Conservation (phyloP, 2,113 vertebrate genomes). For the Vidua macroura region DNA sequence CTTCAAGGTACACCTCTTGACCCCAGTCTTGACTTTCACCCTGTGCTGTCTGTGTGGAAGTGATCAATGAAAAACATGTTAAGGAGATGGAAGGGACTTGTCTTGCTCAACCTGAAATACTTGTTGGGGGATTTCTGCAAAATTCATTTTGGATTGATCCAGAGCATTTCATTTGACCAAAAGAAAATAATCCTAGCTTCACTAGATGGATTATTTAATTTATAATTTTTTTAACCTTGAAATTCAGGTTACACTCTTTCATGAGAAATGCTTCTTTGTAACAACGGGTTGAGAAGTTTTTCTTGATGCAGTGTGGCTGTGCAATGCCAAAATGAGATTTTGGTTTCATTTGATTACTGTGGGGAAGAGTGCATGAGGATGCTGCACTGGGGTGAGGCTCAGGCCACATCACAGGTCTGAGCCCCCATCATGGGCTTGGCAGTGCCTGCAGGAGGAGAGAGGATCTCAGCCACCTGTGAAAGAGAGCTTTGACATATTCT, state of each 20-base stretch:
- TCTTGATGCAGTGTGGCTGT: not conserved
- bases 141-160: constrained; percentile 57
- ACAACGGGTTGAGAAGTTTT: not conserved
- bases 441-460: not conserved
- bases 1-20: not conserved
- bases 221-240: constrained; percentile 32
- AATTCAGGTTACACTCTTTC: not conserved
- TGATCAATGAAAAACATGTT: constrained; percentile 51
- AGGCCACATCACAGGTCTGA: not conserved
- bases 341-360: not conserved
- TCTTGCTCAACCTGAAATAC: constrained; percentile 35
- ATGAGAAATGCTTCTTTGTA: not conserved
- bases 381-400: not conserved
- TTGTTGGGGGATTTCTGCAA: not conserved
- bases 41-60: not conserved
- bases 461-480: not conserved
- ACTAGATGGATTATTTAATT: constrained; percentile 5
- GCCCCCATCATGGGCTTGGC: accelerated
- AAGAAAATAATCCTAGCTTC: constrained; percentile 13
- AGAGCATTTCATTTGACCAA: constrained; percentile 29
- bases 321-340: not conserved
- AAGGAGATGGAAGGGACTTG: constrained; percentile 47
- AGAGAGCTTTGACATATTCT: not conserved
- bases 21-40: not conserved
- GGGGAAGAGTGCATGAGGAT: not conserved